Evolutionary conservation across 2,888 invertebrate genomes (phyloP), one percentile per base, ranked within the genome.

Genomic region (Aporophyla nigra): DNA sequence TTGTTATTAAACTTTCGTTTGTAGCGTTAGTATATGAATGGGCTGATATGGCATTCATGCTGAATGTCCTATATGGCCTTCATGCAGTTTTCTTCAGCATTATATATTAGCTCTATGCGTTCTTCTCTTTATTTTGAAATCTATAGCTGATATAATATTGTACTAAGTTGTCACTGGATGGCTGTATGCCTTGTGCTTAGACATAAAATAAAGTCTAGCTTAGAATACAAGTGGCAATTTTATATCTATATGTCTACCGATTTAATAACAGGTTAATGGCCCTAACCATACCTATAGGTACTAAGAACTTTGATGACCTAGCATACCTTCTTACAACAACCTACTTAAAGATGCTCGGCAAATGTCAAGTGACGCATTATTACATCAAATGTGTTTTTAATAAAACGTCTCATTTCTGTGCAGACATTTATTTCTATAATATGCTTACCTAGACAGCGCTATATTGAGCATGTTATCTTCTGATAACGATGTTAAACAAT

Each of bases 401-500:
- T 43, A 65, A 67, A 72, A 71, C 24, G 40, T 19, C 19, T 76
- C 19, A 49, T 65, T 83, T 56, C 14, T 65, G 53, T 53, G 43
- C 24, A 61, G 75, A 68, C 63, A 71, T 66, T 84, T 73, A 73
- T 74, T 72, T 74, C 71, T 62, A 62, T 56, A 72, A 62, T 56
- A 72, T 73, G 58, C 74, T 68, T 63, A 76, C 72, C 51, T 27
- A 73, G 66, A 65, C 73, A 56, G 12, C 71, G 69, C 68, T 74
- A 66, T 83, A 68, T 65, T 86, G 43, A 76, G 86, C 56, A 33
- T 51, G 53, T 81, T 85, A 76, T n/a, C 33, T 59, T 78, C 85
- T 62, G 82, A 82, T 66, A 80, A 70, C 66, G 61, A 16, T 70
- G 69, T 66, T 59, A 70, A 87, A 87, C 85, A 81, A 71, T 56